Evolutionary conservation across 2,888 invertebrate genomes (phyloP), one percentile per base, ranked within the genome.

Genomic region (Geotrupes spiniger): DNA sequence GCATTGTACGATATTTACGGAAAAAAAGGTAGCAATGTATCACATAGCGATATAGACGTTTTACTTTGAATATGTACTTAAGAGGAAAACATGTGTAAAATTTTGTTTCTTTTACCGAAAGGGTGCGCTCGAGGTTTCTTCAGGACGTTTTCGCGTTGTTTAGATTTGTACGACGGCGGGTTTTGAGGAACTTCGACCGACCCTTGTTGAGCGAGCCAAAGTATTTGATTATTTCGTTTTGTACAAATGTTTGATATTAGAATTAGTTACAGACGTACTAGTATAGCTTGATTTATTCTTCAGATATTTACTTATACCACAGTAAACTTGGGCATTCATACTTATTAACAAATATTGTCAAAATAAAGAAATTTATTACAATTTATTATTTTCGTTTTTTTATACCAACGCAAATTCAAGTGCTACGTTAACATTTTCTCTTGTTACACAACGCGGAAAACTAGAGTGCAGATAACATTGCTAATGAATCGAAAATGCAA

Each of bases 181-280:
- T 14, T 11, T 59, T 49, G 53, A 54, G 42, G 44, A 51, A 49
- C 57, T 53, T 57, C 51, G 51, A 53, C 54, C 46, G 61, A 57
- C 63, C 63, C 63, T 63, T 61, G 62, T 50, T 33, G 15, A 27
- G 25, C 29, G 16, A 41, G 14, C 41, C 41, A 41, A 41, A 41
- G 41, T 41, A 29, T 57, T 55, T 52, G 46, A 25, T 47, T 46
- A 36, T 48, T 54, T 51, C 49, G 38, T 36, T 54, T 47, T 52
- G 54, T 52, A 52, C 52, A 48, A 52, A 49, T 53, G 53, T 53
- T 50, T 53, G 49, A 52, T 49, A 51, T 54, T 56, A 56, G 47
- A 39, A 49, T 48, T 53, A 51, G 33, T 52, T 51, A 46, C 37
- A 43, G 42, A 52, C 53, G 47, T 53, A 52, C 39, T 57, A 50